Evolutionary conservation across 2,797 vertebrate species (phyloP).

Genomic region (Margarornis squamiger): DNA sequence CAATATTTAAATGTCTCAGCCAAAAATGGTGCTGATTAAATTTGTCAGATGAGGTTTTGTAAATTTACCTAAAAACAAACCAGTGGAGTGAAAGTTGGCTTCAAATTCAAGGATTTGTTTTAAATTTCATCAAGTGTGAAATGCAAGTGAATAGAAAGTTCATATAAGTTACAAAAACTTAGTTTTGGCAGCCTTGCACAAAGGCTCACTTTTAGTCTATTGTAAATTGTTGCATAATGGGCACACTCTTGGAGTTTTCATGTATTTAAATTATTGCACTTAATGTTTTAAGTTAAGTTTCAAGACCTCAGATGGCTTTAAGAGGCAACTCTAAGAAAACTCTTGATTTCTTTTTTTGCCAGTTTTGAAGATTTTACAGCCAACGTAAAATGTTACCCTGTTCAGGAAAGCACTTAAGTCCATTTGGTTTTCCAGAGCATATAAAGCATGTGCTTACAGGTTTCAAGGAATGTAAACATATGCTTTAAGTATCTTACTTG

Average conservation of each 20-base stretch:
- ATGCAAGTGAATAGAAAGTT: neutral
- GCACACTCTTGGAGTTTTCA: neutral
- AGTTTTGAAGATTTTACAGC: neutral
- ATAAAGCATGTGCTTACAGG: neutral
- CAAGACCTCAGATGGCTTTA: conserved; percentile 66
- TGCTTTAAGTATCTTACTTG: neutral
- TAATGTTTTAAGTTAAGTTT: conserved; percentile 65
- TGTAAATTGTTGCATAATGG: neutral
- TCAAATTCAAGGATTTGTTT: neutral
- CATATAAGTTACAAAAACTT: neutral
- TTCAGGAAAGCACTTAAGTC: conserved; percentile 48
- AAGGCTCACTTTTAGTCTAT: neutral
- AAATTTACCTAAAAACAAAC: conserved; percentile 49
- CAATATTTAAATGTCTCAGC: conserved; percentile 21
- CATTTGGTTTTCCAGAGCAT: neutral
- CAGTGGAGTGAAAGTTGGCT: neutral
- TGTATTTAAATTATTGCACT: neutral
- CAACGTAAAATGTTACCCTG: neutral
- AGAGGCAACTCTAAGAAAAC: conserved; percentile 11
- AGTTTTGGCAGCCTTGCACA: neutral
- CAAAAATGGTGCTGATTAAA: neutral
- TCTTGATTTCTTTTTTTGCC: conserved; percentile 14
- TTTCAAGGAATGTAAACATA: neutral
- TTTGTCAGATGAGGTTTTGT: conserved; percentile 66
- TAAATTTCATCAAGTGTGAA: neutral